Evolutionary conservation across 2,888 invertebrate genomes (phyloP), one percentile per base, ranked within the genome.

Genomic region (Tetragonisca angustula): DNA sequence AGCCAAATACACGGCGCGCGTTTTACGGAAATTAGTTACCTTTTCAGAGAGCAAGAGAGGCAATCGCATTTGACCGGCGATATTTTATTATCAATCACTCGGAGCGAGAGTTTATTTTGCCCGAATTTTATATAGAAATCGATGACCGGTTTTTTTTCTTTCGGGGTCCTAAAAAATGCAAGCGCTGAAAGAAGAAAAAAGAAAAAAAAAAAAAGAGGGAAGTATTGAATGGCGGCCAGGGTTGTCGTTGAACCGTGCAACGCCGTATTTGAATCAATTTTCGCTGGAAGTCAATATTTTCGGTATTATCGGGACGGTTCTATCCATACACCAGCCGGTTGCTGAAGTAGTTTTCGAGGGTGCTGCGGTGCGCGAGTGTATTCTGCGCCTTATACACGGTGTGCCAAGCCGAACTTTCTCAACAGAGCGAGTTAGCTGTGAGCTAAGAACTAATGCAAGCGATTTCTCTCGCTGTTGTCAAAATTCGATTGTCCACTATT

Each of bases 291-390:
- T 50, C 49, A 5, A 54, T 79, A 76, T 65, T 76, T 76, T 70
- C 65, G 11, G 43, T 64, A 62, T 54, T 69, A 75, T 50, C 24
- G 52, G 9, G 17, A 24, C 54, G 43, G 50, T 65, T 67, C 17
- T 21, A 19, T 32, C 1, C 19, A 27, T 52, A 17, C 15, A 50
- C 11, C 24, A 27, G 43, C 36, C 54, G 13, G 4, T 43, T 27
- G 24, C 32, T 15, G 32, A 21, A 72, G 15, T 50, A 70, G 50
- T 65, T 82, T 70, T 36, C 61, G 52, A 74, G 54, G 19, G 32
- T 75, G 32, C 27, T 70, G 52, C n/a, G 56, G 49, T 15, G 56
- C 62, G 24, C 68, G 69, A 68, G 74, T 72, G 75, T 67, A 69
- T 59, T 24, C 64, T 24, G n/a, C n/a, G 76, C 13, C 67, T 80